Evolutionary conservation across 2,113 vertebrate genomes (phyloP).

Genomic region (Pungitius pungitius): DNA sequence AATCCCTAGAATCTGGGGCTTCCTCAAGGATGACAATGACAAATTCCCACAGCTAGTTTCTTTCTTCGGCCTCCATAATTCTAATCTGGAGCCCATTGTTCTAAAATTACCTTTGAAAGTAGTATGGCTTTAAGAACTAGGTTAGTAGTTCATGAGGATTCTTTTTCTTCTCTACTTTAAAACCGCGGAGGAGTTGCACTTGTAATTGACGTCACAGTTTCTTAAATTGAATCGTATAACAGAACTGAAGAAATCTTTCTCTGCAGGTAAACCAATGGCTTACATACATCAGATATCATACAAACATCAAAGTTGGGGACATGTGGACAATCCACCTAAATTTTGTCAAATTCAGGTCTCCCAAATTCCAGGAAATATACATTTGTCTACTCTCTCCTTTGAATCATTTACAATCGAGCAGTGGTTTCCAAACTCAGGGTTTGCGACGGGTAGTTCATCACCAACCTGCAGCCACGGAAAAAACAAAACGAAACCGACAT

Average conservation of each 20-base stretch:
- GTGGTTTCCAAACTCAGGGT: no score
- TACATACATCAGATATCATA: background rate
- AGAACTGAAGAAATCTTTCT: background rate
- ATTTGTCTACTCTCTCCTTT: background rate
- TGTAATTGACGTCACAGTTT: conserved; percentile 20
- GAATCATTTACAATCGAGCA: background rate
- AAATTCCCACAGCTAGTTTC: conserved; percentile 57
- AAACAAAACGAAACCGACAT: no score
- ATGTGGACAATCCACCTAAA: background rate
- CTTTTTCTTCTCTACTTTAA: conserved; percentile 33
- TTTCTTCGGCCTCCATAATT: conserved; percentile 38
- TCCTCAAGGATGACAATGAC: conserved; percentile 74
- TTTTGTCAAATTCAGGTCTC: background rate
- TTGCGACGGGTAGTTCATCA: no score
- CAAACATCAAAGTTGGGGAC: background rate
- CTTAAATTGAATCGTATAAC: background rate
- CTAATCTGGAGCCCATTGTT: conserved; percentile 68
- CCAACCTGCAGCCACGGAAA: no score
- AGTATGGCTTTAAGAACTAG: conserved; percentile 63
- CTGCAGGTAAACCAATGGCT: background rate
- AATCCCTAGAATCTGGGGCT: conserved; percentile 56
- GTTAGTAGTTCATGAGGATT: conserved; percentile 71
- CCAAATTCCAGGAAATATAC: background rate
- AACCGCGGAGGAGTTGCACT: conserved; percentile 11
- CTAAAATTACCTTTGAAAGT: conserved; percentile 55